Evolutionary conservation across 2,113 vertebrate species (phyloP), one percentile per base, ranked within the genome.

Genomic region (Xerus inauris): DNA sequence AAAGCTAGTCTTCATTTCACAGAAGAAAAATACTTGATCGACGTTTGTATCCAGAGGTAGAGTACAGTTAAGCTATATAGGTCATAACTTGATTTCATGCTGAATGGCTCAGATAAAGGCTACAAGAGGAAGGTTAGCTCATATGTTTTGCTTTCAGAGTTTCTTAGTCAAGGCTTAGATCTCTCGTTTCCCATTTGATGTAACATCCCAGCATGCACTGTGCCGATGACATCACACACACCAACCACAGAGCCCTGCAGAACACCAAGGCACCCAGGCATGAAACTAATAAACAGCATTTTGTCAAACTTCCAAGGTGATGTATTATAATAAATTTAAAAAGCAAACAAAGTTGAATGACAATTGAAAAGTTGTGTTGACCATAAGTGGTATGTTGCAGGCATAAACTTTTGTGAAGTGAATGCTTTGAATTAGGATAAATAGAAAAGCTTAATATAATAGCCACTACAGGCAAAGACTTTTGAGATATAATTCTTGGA

Each of bases 361-460:
- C 95, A 91, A 82, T 96, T 98, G 87, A 87, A 97, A 98, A 97
- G 76, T 82, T 96, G 79, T 0, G 17, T 90, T 97, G 92, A 97
- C 96, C 96, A 95, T 96, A 98, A 97, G 32, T 96, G 67, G 42
- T 97, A 26, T 90, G 84, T 71, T 79, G 91, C 69, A 97, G 82
- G 93, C 94, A 97, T 92, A 97, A 98, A 98, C 89, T 57, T 91
- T 94, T 98, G 90, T 79, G 95, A 97, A 98, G 93, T 85, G 91
- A 97, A 88, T 93, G 88, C 89, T 98, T 98, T 98, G 93, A 97
- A 97, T 97, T 97, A 97, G 94, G 94, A 97, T 94, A 97, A 94
- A 97, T 95, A 92, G 59, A 89, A 98, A 98, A 90, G 80, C 94
- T 97, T 96, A 97, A 88, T 86, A 59, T 97, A 98, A 98, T 73